Percentiles rank a stretch among this genome's conserved stretches.
phyloP scores from a whole-genome alignment of 2,113 vertebrate genomes.

The Gulo gulo region DNA sequence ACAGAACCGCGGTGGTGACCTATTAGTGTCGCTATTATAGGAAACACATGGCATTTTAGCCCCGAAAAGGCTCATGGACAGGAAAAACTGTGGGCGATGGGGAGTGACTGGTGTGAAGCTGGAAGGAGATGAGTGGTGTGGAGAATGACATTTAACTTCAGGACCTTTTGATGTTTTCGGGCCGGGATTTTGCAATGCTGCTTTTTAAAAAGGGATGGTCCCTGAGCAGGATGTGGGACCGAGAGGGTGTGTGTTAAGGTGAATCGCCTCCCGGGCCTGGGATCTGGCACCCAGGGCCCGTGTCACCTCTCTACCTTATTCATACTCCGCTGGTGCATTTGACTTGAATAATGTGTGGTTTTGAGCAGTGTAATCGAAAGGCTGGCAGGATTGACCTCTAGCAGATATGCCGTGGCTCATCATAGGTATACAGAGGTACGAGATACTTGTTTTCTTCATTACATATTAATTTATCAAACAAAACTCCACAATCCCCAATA shows the following conservation, averaged over 20 bases:
- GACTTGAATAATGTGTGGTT: background rate
- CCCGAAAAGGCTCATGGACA: background rate
- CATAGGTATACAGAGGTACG: accelerated
- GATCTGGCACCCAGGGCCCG: accelerated
- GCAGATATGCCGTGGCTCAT: accelerated
- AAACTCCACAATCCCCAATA: background rate
- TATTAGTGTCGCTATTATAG: background rate
- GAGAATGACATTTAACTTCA: slow-evolving; percentile 24
- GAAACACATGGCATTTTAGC: slow-evolving; percentile 49
- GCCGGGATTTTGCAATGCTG: background rate
- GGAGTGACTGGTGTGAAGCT: background rate
- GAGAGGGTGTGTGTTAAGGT: background rate
- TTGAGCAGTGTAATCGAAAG: background rate
- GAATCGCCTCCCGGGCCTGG: too few species aligned
- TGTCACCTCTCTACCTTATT: background rate
- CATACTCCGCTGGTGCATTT: accelerated
- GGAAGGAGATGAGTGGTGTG: slow-evolving; percentile 6
- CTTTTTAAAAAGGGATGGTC: background rate
- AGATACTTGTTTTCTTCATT: background rate
- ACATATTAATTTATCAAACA: background rate
- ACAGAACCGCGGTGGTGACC: background rate
- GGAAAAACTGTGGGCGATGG: slow-evolving; percentile 56
- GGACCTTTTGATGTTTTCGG: background rate
- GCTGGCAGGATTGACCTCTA: background rate
- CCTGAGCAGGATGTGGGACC: background rate